Evolutionary conservation across 1,140 invertebrate genomes (phyloP).

Genomic region (Scaptomyza hsui): DNA sequence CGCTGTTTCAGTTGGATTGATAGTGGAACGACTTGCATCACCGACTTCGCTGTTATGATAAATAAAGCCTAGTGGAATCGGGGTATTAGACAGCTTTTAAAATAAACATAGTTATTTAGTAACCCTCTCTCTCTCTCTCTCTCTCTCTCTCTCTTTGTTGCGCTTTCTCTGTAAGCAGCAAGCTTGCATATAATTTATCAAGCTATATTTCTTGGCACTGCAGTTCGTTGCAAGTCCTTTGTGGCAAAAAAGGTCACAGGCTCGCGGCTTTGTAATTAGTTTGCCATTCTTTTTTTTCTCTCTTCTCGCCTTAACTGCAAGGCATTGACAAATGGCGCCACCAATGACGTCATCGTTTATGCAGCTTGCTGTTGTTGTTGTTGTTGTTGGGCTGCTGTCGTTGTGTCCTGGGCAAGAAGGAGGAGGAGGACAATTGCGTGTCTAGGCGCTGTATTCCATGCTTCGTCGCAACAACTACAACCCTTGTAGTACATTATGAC

Average conservation of each 20-base stretch:
- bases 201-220: constrained; percentile 4
- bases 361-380: constrained; percentile 21
- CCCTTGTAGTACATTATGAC: too few relatives aligned
- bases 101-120: too few relatives aligned
- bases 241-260: constrained; percentile 5
- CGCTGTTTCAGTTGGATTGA: too few relatives aligned
- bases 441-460: constrained; percentile 38
- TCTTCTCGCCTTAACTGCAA: not conserved
- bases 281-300: constrained; percentile 2
- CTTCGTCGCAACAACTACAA: constrained; percentile 37
- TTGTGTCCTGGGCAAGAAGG: constrained; percentile 9
- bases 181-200: not conserved
- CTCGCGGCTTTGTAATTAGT: constrained; percentile 27
- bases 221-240: not conserved
- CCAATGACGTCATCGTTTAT: constrained; percentile 8
- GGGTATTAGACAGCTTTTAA: too few relatives aligned
- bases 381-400: not conserved
- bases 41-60: too few relatives aligned
- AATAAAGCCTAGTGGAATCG: too few relatives aligned
- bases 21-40: too few relatives aligned
- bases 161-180: too few relatives aligned
- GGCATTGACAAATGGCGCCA: too few relatives aligned
- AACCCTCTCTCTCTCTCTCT: not conserved
- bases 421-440: constrained; percentile 55
- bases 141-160: not conserved